Conservation (phyloP, 2,113 vertebrate species). For the Thunnus thynnus region DNA sequence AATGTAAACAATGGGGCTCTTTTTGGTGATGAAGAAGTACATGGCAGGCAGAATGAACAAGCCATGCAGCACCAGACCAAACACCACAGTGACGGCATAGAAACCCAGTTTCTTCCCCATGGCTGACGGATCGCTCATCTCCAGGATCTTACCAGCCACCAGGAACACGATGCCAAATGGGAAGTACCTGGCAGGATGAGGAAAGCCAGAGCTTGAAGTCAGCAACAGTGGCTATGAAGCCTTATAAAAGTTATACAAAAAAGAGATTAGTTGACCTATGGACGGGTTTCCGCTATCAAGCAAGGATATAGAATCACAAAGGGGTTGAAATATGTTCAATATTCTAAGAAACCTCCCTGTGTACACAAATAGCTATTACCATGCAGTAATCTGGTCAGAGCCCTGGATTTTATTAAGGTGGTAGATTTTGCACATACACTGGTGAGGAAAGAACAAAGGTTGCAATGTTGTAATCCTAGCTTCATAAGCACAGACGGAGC, state of each 20-base stretch:
- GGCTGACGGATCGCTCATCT: constrained; percentile 96
- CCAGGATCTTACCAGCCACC: constrained; percentile 97
- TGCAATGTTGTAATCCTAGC: no score
- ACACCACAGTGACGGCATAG: constrained; percentile 95
- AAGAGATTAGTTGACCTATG: no score
- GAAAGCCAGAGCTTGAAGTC: neutral
- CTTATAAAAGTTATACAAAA: neutral
- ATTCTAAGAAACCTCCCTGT: no score
- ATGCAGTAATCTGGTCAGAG: no score
- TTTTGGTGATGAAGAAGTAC: constrained; percentile 98
- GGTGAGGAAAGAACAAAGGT: no score
- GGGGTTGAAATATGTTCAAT: no score
- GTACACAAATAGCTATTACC: no score
- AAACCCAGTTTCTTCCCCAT: constrained; percentile 97
- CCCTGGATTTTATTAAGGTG: no score
- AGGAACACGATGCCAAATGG: constrained; percentile 98
- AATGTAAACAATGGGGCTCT: constrained; percentile 98
- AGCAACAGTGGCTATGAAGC: neutral
- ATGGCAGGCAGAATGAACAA: constrained; percentile 95
- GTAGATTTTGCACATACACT: no score
- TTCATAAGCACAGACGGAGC: no score
- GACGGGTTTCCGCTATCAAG: no score
- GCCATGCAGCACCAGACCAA: constrained; percentile 93
- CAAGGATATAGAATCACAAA: neutral
- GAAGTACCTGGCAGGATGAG: constrained; percentile 89